Conservation (phyloP, 37 sponge, comb jelly and placozoan genomes). For the Halichondria panicea region DNA sequence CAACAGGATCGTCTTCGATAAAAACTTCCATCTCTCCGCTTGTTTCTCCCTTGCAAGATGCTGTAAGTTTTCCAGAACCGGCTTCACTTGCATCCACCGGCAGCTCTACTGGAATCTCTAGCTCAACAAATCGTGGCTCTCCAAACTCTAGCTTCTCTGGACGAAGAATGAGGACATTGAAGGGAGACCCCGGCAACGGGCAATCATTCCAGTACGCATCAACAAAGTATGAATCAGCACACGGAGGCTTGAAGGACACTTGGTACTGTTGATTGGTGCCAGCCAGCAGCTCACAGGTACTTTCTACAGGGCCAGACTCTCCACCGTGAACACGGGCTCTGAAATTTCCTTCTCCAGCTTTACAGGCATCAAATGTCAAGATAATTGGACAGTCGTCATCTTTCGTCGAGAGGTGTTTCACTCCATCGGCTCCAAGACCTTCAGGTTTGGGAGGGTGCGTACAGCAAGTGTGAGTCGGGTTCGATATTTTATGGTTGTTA, state of each 20-base stretch:
- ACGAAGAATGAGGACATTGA: slow-evolving; percentile 34
- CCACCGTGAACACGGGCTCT: slow-evolving; percentile 22
- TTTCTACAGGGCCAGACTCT: background rate
- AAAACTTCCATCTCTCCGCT: slow-evolving; percentile 14
- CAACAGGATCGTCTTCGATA: slow-evolving; percentile 12
- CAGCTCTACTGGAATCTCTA: background rate
- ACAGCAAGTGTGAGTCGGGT: too few species aligned
- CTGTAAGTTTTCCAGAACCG: slow-evolving; percentile 50
- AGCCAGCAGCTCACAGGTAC: background rate
- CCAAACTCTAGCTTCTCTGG: slow-evolving; percentile 13
- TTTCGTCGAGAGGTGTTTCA: slow-evolving; percentile 16
- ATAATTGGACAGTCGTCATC: slow-evolving; percentile 2
- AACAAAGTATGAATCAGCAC: slow-evolving; percentile 37
- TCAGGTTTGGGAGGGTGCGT: too few species aligned
- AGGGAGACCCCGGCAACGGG: slow-evolving; percentile 46
- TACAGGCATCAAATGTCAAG: slow-evolving; percentile 31
- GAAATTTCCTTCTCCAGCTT: slow-evolving; percentile 63
- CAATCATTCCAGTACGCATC: slow-evolving; percentile 35
- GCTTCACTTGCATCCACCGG: slow-evolving; percentile 36
- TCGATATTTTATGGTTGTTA: slow-evolving; percentile 34
- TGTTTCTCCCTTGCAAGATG: slow-evolving; percentile 19
- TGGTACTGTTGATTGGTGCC: background rate
- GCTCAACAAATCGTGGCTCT: background rate
- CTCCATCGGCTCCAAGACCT: too few species aligned
- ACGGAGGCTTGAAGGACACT: slow-evolving; percentile 23